phyloP scores from a whole-genome alignment of 1,140 invertebrate genomes.

The Mizuhopecten yessoensis region DNA sequence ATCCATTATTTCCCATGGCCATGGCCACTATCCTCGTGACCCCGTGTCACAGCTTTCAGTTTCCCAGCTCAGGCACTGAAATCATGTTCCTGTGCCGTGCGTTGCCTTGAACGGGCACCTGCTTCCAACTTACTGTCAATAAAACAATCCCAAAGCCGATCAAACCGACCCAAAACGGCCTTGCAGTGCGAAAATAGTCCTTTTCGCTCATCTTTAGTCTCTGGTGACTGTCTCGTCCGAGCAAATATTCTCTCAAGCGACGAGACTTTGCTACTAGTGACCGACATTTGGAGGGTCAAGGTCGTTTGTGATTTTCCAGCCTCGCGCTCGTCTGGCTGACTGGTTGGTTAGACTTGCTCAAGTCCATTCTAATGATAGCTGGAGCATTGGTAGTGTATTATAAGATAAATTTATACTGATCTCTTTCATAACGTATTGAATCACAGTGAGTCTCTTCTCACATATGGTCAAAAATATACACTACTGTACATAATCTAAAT shows the following conservation, averaged over 20 bases:
- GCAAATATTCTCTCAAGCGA: too few relatives aligned
- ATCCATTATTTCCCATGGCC: too few relatives aligned
- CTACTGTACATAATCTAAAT: too few relatives aligned
- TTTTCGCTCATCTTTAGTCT: slow-evolving; percentile 5
- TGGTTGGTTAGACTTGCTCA: slow-evolving; percentile 11
- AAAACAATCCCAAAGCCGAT: slow-evolving; percentile 42
- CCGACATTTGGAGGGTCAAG: slow-evolving; percentile 10
- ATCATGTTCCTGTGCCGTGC: background rate
- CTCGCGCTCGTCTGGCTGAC: background rate
- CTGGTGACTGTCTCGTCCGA: background rate
- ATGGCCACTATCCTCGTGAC: background rate
- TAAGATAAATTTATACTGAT: too few relatives aligned
- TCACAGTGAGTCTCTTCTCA: too few relatives aligned
- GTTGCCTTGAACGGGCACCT: background rate
- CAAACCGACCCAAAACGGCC: slow-evolving; percentile 38
- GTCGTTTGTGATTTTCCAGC: background rate
- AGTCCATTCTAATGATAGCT: background rate
- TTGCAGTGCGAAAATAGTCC: slow-evolving; percentile 52
- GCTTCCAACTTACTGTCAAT: slow-evolving; percentile 46
- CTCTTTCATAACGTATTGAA: too few relatives aligned
- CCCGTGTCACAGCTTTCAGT: slow-evolving; percentile 13
- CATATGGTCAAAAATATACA: too few relatives aligned
- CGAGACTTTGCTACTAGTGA: slow-evolving; percentile 30
- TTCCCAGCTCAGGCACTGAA: background rate
- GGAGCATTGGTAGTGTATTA: too few relatives aligned